Evolutionary conservation across 2,888 invertebrate species (phyloP).

Genomic region (Metalampra italica): DNA sequence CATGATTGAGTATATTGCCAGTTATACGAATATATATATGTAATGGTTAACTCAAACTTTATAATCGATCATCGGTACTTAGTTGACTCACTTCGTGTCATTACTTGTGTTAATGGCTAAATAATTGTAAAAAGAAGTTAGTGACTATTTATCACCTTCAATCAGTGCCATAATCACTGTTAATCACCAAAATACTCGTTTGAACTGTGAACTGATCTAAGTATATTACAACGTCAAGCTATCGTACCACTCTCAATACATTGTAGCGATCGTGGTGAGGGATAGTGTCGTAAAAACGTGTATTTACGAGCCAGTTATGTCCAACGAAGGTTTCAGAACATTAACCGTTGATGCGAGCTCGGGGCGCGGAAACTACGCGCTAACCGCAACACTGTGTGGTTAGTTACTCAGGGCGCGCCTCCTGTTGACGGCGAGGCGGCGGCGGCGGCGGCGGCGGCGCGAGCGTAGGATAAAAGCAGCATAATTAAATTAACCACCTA

Average conservation of each 20-base stretch:
- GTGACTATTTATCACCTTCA: too few relatives aligned
- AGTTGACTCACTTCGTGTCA: too few relatives aligned
- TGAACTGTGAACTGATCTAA: neutral
- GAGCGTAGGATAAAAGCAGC: conserved; percentile 16
- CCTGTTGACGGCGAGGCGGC: neutral
- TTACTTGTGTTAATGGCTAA: too few relatives aligned
- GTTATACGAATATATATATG: too few relatives aligned
- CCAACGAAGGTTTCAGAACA: conserved; percentile 24
- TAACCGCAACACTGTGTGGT: conserved; percentile 28
- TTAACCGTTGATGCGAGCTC: conserved; percentile 26
- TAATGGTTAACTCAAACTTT: too few relatives aligned
- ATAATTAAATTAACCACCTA: conserved; percentile 36
- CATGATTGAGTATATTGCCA: neutral
- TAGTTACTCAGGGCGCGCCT: conserved; percentile 15
- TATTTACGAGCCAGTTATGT: conserved; percentile 20
- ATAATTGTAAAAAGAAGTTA: too few relatives aligned
- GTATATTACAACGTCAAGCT: neutral
- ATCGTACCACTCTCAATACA: neutral
- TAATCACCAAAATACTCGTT: too few relatives aligned
- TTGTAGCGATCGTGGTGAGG: conserved; percentile 2
- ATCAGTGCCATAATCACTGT: too few relatives aligned
- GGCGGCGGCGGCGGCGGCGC: neutral
- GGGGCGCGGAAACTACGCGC: conserved; percentile 14
- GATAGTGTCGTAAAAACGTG: conserved; percentile 13
- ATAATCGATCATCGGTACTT: too few relatives aligned